Percentiles rank a stretch among this genome's conserved stretches.
phyloP scores from a whole-genome alignment of 2,888 invertebrate genomes.

The Alcis repandata region DNA sequence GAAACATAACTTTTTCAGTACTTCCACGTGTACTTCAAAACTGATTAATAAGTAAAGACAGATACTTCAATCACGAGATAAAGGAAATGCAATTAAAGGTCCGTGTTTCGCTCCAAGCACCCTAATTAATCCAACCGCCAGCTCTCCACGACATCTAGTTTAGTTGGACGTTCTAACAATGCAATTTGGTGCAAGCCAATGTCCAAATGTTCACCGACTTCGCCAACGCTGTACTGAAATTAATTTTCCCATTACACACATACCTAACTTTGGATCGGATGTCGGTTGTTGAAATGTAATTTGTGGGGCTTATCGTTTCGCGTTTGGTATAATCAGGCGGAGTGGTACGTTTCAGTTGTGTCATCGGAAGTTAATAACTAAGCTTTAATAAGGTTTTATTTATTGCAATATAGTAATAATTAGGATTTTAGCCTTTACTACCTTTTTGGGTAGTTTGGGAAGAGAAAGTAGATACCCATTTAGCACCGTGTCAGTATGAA shows the following conservation, averaged over 20 bases:
- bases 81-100: background rate
- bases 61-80: no score
- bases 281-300: conserved; percentile 49
- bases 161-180: conserved; percentile 56
- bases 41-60: no score
- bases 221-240: conserved; percentile 59
- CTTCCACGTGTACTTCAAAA: no score
- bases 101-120: background rate
- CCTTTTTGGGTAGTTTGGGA: no score
- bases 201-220: conserved; percentile 60
- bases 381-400: no score
- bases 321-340: background rate
- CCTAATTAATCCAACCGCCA: background rate
- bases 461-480: no score
- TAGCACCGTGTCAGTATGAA: no score
- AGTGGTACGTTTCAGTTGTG: no score
- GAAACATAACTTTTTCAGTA: no score
- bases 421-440: no score
- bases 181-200: conserved; percentile 64
- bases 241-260: conserved; percentile 59
- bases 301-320: conserved; percentile 47
- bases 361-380: no score
- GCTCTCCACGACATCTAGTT: conserved; percentile 42
- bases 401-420: no score
- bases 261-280: conserved; percentile 56